Conservation (phyloP, 2,797 vertebrate species). For the Austrolebias charrua region DNA sequence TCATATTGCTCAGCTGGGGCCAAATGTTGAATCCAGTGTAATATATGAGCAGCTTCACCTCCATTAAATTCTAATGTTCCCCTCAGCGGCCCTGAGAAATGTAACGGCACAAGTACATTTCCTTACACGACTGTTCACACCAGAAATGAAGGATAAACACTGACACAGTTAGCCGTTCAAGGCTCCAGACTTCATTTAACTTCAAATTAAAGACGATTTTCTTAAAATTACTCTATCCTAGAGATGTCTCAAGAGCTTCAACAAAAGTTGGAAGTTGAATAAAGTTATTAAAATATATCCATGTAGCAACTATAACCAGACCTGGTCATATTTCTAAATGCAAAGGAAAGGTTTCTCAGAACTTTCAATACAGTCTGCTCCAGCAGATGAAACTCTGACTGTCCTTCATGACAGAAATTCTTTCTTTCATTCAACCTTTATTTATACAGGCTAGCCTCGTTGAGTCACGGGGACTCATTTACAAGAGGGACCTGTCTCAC, state of each 20-base stretch:
- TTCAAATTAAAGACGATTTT: not conserved
- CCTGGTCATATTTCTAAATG: too few species aligned
- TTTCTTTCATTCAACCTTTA: too few species aligned
- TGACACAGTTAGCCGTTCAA: not conserved
- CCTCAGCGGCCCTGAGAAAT: constrained; percentile 3
- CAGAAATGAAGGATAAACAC: not conserved
- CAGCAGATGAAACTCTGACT: too few species aligned
- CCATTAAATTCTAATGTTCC: constrained; percentile 33
- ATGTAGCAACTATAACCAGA: too few species aligned
- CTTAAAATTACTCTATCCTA: not conserved
- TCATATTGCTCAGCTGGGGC: not conserved
- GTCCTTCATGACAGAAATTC: too few species aligned
- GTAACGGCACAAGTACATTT: constrained; percentile 10
- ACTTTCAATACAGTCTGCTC: too few species aligned
- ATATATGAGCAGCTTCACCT: constrained; percentile 21
- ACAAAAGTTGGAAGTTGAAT: too few species aligned
- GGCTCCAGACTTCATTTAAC: not conserved
- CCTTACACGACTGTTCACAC: constrained; percentile 21
- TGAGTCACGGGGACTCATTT: too few species aligned
- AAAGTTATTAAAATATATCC: too few species aligned
- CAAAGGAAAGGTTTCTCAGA: too few species aligned
- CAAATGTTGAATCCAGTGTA: constrained; percentile 32
- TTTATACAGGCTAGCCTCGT: too few species aligned
- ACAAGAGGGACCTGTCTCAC: too few species aligned
- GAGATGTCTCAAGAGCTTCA: not conserved